Evolutionary conservation across 2,888 invertebrate species (phyloP), one percentile per base, ranked within the genome.

Genomic region (Himalopsyche tibetana): DNA sequence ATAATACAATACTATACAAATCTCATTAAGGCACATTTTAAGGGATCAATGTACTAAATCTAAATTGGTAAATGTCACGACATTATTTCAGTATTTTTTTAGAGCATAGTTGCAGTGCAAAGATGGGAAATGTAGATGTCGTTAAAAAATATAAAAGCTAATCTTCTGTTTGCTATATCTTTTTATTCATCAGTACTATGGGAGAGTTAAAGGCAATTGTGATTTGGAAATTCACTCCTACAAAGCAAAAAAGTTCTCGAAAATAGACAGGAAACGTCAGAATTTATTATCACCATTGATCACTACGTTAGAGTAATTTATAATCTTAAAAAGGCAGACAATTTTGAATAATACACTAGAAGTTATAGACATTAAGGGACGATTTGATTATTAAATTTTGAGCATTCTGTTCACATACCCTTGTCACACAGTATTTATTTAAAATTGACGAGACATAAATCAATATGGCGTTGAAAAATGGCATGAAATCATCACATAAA

Each of bases 1-100:
- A 63, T 63, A 19, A 74, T 74, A 74, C 15, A 11, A 74, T 74
- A 28, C 28, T 9, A 74, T 74, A 74, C 74, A 74, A 74, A 74
- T 74, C 74, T 74, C 74, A 74, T 74, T 74, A 74, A 74, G 74
- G 74, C 74, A 74, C 74, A 74, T 74, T 74, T 15, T 74, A 74
- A 74, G 74, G 74, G 74, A 74, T 74, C 74, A 15, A 19, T 38
- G 19, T 74, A 36, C 74, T 74, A 74, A 51, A 36, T 12, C 74
- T 74, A 74, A 15, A 74, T 74, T 11, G 38, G 74, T 9, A 74
- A 36, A 69, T 36, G 36, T 74, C 74, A 74, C 69, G 9, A 40
- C 45, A 45, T 51, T 51, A 15, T 15, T 51, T 15, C 51, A 51
- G 8, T 15, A 15, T 9, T 45, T 12, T 51, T 15, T 4, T 15